Base-by-base conservation (phyloP, 2,888 invertebrate genomes). In the Leucophora obtusa region DNA sequence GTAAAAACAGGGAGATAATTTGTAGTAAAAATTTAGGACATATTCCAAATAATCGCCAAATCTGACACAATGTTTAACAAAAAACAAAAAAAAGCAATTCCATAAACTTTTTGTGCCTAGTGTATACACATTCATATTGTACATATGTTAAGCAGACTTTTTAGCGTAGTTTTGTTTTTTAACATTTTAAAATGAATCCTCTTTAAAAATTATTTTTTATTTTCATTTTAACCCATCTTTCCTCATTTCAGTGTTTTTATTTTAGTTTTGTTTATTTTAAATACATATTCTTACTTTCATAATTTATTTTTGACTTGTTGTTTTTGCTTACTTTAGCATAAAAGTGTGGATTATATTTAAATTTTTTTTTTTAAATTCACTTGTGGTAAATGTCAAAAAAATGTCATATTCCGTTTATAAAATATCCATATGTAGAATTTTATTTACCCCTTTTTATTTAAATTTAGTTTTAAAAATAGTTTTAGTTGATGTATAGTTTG, bases 341-440 rank as follows among this genome's bases (percentile, higher is more conserved):
- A 58, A 73, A 74, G 54, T 65, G 60, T 58, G 65, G 17, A 65
- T 70, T 74, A 54, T 62, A 18, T 17, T 4, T 28, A 28, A 3
- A 50, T 72, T 47, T 65, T 60, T n/a, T 9, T 51, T 50, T 68
- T 38, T 1, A 33, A 63, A 56, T 78, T 70, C 77, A 81, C 81
- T 81, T 81, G 81, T 81, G 81, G 63, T 78, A 74, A 73, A 81
- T 77, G 81, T 81, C 81, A 77, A 62, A 77, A 66, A 73, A 43
- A 50, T 77, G 73, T 77, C 77, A 81, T 73, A 50, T 81, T 70
- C 28, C 7, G 56, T 71, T 77, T 66, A 50, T 59, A 77, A 65
- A 65, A 69, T 54, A 68, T 11, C 71, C 35, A 50, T 54, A 66
- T 66, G 66, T 56, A 60, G 65, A 50, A 65, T 66, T 53, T 73